Conservation (phyloP, 2,113 vertebrate genomes). For the Typhlomys cinereus region DNA sequence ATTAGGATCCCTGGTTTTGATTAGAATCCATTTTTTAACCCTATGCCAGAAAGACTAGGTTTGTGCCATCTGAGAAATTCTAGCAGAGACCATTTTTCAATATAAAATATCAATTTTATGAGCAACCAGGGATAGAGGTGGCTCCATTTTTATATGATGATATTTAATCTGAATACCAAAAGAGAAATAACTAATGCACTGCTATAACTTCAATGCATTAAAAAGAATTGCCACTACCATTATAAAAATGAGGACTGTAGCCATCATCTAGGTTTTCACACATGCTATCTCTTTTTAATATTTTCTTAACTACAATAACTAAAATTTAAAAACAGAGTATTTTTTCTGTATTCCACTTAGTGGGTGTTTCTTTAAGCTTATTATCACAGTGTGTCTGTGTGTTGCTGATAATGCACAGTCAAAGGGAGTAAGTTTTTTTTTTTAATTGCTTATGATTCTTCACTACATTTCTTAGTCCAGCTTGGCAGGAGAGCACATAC, state of each 20-base stretch:
- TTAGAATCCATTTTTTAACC: neutral
- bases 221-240: neutral
- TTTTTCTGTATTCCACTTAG: neutral
- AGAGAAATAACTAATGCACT: neutral
- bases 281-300: neutral
- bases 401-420: too few relatives aligned
- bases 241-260: neutral
- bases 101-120: neutral
- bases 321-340: neutral
- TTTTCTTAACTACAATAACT: neutral
- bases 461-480: too few relatives aligned
- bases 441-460: too few relatives aligned
- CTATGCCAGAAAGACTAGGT: neutral
- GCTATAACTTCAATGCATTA: neutral
- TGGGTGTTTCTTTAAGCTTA: neutral
- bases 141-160: neutral
- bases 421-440: too few relatives aligned
- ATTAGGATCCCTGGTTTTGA: neutral
- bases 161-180: conserved; percentile 12
- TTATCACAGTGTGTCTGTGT: too few relatives aligned
- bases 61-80: neutral
- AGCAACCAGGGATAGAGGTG: neutral
- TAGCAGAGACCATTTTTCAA: neutral
- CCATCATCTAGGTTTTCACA: neutral
- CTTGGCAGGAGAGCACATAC: too few relatives aligned